Conservation (phyloP, 2,888 invertebrate species). For the Caenorhabditis auriculariae region DNA sequence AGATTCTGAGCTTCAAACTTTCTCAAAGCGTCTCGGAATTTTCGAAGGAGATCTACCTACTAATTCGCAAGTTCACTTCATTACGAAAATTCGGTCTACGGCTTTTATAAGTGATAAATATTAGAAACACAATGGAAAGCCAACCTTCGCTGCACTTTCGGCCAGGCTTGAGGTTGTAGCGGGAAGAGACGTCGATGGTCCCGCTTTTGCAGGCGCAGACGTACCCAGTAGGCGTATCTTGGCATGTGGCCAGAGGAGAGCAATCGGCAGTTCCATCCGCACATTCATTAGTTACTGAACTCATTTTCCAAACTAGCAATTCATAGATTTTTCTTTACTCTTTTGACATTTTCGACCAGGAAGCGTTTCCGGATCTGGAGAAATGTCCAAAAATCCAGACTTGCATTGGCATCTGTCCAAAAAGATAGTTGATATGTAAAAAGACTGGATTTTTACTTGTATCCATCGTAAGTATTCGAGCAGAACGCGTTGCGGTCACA, state of each 20-base stretch:
- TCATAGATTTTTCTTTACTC: no score
- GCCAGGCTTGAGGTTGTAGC: slow-evolving; percentile 47
- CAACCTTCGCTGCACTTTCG: slow-evolving; percentile 48
- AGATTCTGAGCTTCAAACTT: no score
- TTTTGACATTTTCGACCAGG: slow-evolving; percentile 55
- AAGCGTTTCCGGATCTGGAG: slow-evolving; percentile 43
- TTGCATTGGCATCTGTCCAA: slow-evolving; percentile 59
- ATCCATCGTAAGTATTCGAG: slow-evolving; percentile 55
- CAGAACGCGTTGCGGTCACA: slow-evolving; percentile 56
- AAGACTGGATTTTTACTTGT: no score
- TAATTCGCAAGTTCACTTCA: no score
- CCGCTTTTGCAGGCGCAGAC: slow-evolving; percentile 45
- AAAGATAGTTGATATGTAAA: no score
- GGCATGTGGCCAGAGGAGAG: slow-evolving; percentile 47
- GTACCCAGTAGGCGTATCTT: slow-evolving; percentile 45
- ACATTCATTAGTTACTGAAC: slow-evolving; percentile 53
- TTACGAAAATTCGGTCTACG: no score
- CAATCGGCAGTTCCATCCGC: slow-evolving; percentile 54
- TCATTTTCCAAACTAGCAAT: not conserved
- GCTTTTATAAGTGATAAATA: no score
- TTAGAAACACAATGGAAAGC: no score
- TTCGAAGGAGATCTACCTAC: no score
- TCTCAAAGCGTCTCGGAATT: no score
- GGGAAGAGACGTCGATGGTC: slow-evolving; percentile 51
- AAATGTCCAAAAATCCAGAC: slow-evolving; percentile 45